Evolutionary conservation across 2,888 invertebrate species (phyloP).

Genomic region (Nomada hirtipes): DNA sequence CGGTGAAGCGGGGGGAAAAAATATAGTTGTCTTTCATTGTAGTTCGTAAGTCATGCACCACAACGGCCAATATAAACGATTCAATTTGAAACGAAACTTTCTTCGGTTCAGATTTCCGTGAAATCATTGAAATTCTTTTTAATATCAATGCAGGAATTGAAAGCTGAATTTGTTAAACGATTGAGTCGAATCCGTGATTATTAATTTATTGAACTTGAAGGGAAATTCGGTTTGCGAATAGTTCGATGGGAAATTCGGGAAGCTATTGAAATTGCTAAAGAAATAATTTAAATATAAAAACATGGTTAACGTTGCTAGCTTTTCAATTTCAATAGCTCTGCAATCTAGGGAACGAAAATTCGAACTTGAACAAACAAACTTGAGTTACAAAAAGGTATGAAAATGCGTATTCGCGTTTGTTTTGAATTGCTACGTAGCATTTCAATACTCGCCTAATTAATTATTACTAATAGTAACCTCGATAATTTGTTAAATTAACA

Average conservation of each 20-base stretch:
- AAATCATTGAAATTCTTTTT: too few relatives aligned
- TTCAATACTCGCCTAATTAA: background rate
- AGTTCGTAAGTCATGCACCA: background rate
- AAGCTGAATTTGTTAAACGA: background rate
- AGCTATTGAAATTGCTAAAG: too few relatives aligned
- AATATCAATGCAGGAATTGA: background rate
- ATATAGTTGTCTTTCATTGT: conserved; percentile 13
- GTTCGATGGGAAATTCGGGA: too few relatives aligned
- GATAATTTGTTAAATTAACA: background rate
- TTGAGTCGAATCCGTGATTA: too few relatives aligned
- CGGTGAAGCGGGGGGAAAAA: background rate
- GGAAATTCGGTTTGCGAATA: too few relatives aligned
- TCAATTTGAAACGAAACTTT: background rate
- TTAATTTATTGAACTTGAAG: too few relatives aligned
- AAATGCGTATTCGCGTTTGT: background rate
- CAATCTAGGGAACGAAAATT: too few relatives aligned
- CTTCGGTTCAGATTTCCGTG: background rate
- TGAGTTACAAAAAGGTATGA: background rate
- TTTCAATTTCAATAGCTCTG: too few relatives aligned
- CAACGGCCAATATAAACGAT: background rate
- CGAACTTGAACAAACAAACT: too few relatives aligned
- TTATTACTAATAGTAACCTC: background rate
- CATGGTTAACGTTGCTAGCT: too few relatives aligned
- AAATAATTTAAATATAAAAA: too few relatives aligned
- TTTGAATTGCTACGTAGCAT: background rate